Percentiles rank a stretch among this genome's conserved stretches.
Evolutionary conservation across 2,888 invertebrate species (phyloP).

Genomic region (Pammene aurita): DNA sequence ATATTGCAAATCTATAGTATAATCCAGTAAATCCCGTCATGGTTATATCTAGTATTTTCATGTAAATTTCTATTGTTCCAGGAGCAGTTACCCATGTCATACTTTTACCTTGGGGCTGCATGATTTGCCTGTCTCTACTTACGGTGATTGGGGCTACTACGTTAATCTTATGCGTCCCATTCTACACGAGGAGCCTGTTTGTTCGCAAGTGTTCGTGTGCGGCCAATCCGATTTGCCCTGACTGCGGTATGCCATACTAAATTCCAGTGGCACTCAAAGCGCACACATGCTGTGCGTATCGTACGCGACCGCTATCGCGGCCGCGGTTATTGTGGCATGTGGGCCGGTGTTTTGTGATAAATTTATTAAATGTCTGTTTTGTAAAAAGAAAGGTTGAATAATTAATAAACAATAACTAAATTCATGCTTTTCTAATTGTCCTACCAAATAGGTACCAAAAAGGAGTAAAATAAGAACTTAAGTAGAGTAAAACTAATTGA

Average conservation of each 20-base stretch:
- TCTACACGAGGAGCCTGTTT: constrained; percentile 43
- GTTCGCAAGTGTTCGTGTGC: constrained; percentile 51
- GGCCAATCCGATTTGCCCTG: constrained; percentile 51
- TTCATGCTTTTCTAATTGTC: background rate
- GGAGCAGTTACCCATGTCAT: constrained; percentile 12
- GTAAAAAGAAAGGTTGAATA: constrained; percentile 12
- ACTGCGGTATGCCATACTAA: constrained; percentile 55
- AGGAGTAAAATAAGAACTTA: too few species aligned
- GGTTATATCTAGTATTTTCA: constrained; percentile 2
- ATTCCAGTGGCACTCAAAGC: background rate
- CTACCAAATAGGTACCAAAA: too few species aligned
- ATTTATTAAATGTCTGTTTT: constrained; percentile 48
- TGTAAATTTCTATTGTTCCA: constrained; percentile 31
- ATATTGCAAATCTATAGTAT: background rate
- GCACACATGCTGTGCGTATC: constrained; percentile 59
- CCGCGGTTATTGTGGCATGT: constrained; percentile 50
- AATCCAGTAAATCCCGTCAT: background rate
- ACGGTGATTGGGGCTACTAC: constrained; percentile 47
- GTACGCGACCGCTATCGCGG: constrained; percentile 46
- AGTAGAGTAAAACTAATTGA: too few species aligned
- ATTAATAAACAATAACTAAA: constrained; percentile 4
- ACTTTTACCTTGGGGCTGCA: constrained; percentile 38
- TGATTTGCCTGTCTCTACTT: constrained; percentile 52
- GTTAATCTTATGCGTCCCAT: constrained; percentile 46
- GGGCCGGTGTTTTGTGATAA: constrained; percentile 58